Evolutionary conservation across 2,797 vertebrate genomes (phyloP).

Genomic region (Tenualosa ilisha): DNA sequence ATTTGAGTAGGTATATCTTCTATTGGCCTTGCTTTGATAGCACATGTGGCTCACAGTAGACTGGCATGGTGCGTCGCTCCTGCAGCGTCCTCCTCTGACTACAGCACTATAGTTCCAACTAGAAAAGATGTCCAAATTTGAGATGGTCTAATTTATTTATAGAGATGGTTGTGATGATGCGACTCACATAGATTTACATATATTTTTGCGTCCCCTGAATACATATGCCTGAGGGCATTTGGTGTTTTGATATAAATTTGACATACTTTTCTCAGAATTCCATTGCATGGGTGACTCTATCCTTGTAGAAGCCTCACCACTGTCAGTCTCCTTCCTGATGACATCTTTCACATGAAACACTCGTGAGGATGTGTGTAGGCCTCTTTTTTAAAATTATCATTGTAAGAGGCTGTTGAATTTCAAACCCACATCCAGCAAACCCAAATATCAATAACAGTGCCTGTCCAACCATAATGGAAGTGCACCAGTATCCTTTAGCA

Average conservation of each 20-base stretch:
- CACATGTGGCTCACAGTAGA: not conserved
- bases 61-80: not conserved
- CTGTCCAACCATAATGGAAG: not conserved
- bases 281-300: not conserved
- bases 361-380: not conserved
- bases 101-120: not conserved
- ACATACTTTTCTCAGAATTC: not conserved
- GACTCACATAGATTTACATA: constrained; percentile 46
- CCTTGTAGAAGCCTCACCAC: not conserved
- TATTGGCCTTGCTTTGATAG: constrained; percentile 27
- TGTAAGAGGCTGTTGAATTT: not conserved
- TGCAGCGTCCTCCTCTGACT: not conserved
- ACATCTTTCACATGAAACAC: not conserved
- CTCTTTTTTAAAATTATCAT: not conserved
- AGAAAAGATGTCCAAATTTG: constrained; percentile 26
- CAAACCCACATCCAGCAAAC: not conserved
- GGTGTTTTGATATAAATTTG: not conserved
- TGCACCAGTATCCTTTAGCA: not conserved
- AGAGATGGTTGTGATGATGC: constrained; percentile 32
- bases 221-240: not conserved
- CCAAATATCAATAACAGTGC: not conserved
- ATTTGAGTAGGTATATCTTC: constrained; percentile 28
- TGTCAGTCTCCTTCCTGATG: not conserved
- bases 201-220: constrained; percentile 35
- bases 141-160: constrained; percentile 46